These are phyloP conservation scores for Phengaris arion DNA, from an alignment of 2,888 invertebrate species.

Conservation along the genomic window DNA sequence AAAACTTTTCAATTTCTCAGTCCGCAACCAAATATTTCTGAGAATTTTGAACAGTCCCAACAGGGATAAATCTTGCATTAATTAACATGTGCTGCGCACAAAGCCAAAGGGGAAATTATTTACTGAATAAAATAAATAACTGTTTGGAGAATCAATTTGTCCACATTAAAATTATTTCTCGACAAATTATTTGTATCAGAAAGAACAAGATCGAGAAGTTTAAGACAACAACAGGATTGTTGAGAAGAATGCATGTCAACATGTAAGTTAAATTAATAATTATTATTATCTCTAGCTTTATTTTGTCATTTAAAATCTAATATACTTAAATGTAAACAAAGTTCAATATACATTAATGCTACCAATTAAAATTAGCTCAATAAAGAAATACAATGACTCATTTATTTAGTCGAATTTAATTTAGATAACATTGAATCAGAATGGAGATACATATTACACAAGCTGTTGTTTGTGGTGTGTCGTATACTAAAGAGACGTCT, in stretches of 20 bases:
- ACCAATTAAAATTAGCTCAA: too few relatives aligned
- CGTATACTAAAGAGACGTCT: too few relatives aligned
- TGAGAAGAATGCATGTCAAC: constrained; percentile 56
- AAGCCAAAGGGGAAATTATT: constrained; percentile 50
- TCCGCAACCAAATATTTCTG: not conserved
- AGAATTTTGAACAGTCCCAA: not conserved
- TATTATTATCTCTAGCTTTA: not conserved
- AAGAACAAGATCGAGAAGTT: constrained; percentile 65
- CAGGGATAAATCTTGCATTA: not conserved
- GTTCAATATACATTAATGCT: too few relatives aligned
- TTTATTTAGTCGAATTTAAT: too few relatives aligned
- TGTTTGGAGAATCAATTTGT: constrained; percentile 45
- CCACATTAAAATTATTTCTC: constrained; percentile 52
- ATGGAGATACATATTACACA: too few relatives aligned
- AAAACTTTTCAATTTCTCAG: not conserved
- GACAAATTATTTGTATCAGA: constrained; percentile 56
- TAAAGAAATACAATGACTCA: too few relatives aligned
- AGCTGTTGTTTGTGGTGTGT: too few relatives aligned
- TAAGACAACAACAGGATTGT: constrained; percentile 53
- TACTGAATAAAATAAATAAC: constrained; percentile 47
- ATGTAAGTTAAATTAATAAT: constrained; percentile 60
- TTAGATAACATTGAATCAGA: too few relatives aligned
- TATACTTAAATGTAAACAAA: too few relatives aligned
- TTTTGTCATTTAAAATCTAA: not conserved
- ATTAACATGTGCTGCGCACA: constrained; percentile 65